A percentile compares a stretch with the other conserved stretches of the same genome.
phyloP scores from a whole-genome alignment of 2,888 invertebrate species.

The Lithophane socia region DNA sequence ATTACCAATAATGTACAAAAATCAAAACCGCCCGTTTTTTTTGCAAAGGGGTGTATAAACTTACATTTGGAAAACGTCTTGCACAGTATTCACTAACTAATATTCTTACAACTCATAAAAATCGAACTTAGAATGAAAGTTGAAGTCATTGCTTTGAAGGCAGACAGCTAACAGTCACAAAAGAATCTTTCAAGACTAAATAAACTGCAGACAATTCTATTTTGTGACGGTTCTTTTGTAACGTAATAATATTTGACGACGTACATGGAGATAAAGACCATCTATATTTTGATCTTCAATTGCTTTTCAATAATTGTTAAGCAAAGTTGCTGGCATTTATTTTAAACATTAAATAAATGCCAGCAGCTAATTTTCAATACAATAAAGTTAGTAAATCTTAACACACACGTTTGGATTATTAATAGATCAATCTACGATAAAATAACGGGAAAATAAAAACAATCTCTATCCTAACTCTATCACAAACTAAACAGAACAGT shows the following conservation, averaged over 20 bases:
- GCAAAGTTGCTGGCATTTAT: neutral
- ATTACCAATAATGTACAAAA: no score
- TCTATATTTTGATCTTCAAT: slow-evolving; percentile 19
- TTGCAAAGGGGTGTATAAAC: no score
- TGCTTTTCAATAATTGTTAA: slow-evolving; percentile 8
- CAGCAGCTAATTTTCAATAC: neutral
- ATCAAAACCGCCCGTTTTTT: no score
- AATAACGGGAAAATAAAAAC: neutral
- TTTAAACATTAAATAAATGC: no score
- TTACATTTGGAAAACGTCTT: no score
- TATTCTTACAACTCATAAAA: neutral
- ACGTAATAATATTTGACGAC: slow-evolving; percentile 13
- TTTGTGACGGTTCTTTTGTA: neutral
- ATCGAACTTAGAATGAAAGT: neutral
- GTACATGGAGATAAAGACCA: slow-evolving; percentile 19
- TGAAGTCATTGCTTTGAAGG: neutral
- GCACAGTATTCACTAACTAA: no score
- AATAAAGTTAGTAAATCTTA: neutral
- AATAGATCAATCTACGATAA: neutral
- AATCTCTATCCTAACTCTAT: slow-evolving; percentile 9
- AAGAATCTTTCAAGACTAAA: slow-evolving; percentile 12
- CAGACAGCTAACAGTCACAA: neutral
- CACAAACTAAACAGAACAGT: slow-evolving; percentile 1
- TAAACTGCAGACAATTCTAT: slow-evolving; percentile 28
- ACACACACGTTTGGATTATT: neutral